Evolutionary conservation across 2,113 vertebrate species (phyloP).

Genomic region (Conger conger): DNA sequence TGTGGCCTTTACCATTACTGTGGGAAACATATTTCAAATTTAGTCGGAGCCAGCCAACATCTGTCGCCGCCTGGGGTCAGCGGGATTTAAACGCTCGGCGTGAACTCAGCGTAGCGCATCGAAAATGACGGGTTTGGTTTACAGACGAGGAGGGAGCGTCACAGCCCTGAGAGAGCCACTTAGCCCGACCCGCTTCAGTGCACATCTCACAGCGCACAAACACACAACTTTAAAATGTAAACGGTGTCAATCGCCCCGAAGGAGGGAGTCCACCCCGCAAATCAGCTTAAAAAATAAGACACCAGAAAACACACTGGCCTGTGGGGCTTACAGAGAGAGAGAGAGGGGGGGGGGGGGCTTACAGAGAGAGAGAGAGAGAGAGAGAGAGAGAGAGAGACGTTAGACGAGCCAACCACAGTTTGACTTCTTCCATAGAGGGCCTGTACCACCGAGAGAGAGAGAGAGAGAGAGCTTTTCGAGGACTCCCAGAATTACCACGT

Average conservation of each 20-base stretch:
- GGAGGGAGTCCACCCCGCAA: background rate
- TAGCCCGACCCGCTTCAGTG: background rate
- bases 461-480: background rate
- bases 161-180: background rate
- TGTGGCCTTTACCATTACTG: too few species aligned
- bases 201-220: background rate
- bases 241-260: background rate
- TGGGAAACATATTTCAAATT: too few species aligned
- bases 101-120: too few species aligned
- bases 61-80: background rate
- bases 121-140: background rate
- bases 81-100: too few species aligned
- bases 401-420: background rate
- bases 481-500: background rate
- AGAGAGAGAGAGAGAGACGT: background rate
- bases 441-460: background rate
- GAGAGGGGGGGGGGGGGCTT: too few species aligned
- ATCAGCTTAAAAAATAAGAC: background rate
- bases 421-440: background rate
- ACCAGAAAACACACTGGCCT: background rate
- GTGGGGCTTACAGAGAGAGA: background rate
- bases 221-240: background rate
- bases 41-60: background rate
- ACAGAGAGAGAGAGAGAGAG: background rate
- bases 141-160: background rate